These are phyloP conservation scores for Nephrotoma flavescens DNA, from an alignment of 2,888 invertebrate species.

Conservation along the genomic window DNA sequence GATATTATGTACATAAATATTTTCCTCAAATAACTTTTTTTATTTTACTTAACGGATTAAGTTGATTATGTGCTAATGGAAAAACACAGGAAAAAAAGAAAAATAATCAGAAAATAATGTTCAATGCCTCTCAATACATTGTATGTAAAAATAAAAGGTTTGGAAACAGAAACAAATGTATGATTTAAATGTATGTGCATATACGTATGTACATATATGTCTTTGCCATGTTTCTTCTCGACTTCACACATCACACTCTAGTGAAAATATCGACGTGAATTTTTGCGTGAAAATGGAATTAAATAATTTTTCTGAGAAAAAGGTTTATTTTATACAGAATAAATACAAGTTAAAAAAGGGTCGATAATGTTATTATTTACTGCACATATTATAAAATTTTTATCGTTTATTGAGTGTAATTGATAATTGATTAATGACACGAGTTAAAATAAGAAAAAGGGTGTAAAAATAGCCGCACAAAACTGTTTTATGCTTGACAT, in stretches of 20 bases:
- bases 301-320: not conserved
- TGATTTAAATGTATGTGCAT: not conserved
- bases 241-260: not conserved
- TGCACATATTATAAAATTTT: not conserved
- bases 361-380: not conserved
- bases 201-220: not conserved
- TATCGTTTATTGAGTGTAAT: not conserved
- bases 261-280: not conserved
- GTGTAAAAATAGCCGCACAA: not conserved
- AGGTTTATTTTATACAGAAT: not conserved
- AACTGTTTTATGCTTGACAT: not conserved
- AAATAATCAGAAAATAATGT: not conserved
- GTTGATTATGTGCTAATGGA: not conserved
- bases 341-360: not conserved
- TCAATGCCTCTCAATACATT: not conserved
- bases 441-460: not conserved
- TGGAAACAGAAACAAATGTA: not conserved
- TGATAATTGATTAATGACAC: not conserved
- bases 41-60: not conserved
- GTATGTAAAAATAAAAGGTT: not conserved
- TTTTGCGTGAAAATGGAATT: not conserved
- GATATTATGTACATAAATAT: not conserved
- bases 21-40: not conserved
- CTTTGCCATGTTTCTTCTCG: not conserved
- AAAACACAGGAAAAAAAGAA: not conserved